Conservation (phyloP, 2,888 invertebrate genomes). For the Hypomecis punctinalis region DNA sequence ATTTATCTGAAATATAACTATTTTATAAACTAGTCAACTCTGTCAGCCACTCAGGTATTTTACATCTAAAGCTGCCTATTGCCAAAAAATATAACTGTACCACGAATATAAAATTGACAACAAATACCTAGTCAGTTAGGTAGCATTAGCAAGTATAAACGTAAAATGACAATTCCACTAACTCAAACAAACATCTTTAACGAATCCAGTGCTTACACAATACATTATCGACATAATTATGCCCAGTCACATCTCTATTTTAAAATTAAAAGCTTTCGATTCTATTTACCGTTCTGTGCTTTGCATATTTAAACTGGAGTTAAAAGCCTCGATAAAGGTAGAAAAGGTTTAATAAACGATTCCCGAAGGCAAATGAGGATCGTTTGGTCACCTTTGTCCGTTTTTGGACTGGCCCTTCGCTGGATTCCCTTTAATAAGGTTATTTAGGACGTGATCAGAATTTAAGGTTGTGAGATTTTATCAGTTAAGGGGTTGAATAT, state of each 20-base stretch:
- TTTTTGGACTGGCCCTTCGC: conserved; percentile 22
- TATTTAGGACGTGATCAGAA: conserved; percentile 27
- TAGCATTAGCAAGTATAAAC: too few relatives aligned
- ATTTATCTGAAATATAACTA: too few relatives aligned
- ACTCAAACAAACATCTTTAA: background rate
- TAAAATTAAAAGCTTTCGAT: conserved; percentile 66
- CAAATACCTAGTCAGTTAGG: too few relatives aligned
- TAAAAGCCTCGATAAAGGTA: conserved; percentile 37
- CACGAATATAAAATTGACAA: too few relatives aligned
- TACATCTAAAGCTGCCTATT: too few relatives aligned
- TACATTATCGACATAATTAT: conserved; percentile 18
- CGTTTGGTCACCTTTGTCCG: conserved; percentile 27
- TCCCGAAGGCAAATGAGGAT: conserved; percentile 30
- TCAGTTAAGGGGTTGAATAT: background rate
- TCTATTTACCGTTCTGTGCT: conserved; percentile 60
- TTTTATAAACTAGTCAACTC: too few relatives aligned
- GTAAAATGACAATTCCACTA: background rate
- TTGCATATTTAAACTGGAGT: conserved; percentile 47
- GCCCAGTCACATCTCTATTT: conserved; percentile 36
- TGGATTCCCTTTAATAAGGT: conserved; percentile 23
- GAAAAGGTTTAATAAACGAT: conserved; percentile 32
- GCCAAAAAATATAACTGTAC: too few relatives aligned
- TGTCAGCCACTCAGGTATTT: too few relatives aligned
- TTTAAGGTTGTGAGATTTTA: conserved; percentile 18
- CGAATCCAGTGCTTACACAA: background rate